Evolutionary conservation across 2,888 invertebrate genomes (phyloP).

Genomic region (Sminthurides aquaticus): DNA sequence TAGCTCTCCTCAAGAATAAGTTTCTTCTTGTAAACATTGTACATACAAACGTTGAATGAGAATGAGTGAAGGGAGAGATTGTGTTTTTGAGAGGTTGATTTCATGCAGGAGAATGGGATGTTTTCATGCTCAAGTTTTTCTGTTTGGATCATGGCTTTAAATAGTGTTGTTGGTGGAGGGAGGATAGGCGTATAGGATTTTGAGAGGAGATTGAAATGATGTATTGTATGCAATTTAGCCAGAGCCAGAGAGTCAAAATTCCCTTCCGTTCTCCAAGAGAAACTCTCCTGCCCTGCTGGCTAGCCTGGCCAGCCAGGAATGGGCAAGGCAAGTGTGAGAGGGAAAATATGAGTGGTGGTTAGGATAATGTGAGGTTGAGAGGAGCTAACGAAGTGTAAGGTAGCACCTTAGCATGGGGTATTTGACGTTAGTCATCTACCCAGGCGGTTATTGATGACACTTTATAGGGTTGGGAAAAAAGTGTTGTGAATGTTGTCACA

Average conservation of each 20-base stretch:
- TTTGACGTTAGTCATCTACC: constrained; percentile 4
- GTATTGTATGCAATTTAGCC: not conserved
- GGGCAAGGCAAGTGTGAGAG: not conserved
- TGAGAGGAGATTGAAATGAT: not conserved
- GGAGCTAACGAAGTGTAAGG: constrained; percentile 24
- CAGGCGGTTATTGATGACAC: constrained; percentile 19
- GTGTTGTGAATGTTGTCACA: constrained; percentile 4
- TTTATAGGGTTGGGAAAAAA: constrained; percentile 2
- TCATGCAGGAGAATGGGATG: no score
- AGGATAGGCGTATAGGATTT: no score
- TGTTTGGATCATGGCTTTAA: no score
- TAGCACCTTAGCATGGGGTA: constrained; percentile 23
- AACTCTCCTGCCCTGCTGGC: no score
- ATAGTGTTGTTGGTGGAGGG: not conserved
- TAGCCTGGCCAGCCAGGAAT: no score
- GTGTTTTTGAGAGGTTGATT: no score
- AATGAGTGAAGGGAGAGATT: no score
- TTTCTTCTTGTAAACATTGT: no score
- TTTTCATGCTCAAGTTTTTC: not conserved
- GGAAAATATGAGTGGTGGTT: not conserved
- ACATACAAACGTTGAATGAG: no score
- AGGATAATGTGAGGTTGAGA: not conserved
- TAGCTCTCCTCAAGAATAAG: no score
- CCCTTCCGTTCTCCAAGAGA: not conserved
- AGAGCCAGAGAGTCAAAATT: not conserved